Evolutionary conservation across 1,140 invertebrate species (phyloP).

Genomic region (Leptinotarsa texana): DNA sequence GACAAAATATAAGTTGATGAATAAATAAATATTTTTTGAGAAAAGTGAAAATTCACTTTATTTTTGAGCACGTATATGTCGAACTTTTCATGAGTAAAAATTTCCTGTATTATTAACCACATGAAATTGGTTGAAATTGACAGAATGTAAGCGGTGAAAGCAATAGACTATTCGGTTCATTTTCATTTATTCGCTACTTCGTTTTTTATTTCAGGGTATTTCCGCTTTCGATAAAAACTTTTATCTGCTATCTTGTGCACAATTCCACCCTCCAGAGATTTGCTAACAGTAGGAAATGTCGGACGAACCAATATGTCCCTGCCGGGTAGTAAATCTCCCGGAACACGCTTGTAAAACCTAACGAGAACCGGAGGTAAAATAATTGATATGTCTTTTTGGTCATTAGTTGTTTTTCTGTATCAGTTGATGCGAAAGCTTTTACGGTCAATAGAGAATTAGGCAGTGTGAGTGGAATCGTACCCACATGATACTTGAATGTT

Average conservation of each 20-base stretch:
- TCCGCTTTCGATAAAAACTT: not conserved
- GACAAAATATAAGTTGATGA: too few relatives aligned
- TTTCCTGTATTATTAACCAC: too few relatives aligned
- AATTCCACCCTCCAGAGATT: not conserved
- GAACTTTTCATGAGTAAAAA: too few relatives aligned
- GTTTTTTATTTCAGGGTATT: too few relatives aligned
- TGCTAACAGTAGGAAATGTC: not conserved
- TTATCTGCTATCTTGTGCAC: not conserved
- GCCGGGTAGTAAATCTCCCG: not conserved
- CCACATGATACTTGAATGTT: not conserved
- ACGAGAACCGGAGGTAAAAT: constrained; percentile 4
- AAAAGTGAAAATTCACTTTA: too few relatives aligned
- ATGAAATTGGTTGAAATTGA: too few relatives aligned
- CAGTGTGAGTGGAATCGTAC: not conserved
- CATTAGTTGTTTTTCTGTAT: not conserved
- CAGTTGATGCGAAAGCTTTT: not conserved
- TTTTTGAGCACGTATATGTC: too few relatives aligned
- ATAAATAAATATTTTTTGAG: too few relatives aligned
- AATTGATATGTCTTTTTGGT: constrained; percentile 6
- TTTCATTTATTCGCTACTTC: too few relatives aligned
- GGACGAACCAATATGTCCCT: not conserved
- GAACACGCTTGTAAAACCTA: constrained; percentile 5
- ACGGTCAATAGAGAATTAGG: not conserved
- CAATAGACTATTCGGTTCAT: too few relatives aligned
- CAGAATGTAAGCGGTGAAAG: too few relatives aligned